Percentiles rank a stretch among this genome's conserved stretches.
phyloP scores from a whole-genome alignment of 1,140 invertebrate genomes.

The Ectropis grisescens region DNA sequence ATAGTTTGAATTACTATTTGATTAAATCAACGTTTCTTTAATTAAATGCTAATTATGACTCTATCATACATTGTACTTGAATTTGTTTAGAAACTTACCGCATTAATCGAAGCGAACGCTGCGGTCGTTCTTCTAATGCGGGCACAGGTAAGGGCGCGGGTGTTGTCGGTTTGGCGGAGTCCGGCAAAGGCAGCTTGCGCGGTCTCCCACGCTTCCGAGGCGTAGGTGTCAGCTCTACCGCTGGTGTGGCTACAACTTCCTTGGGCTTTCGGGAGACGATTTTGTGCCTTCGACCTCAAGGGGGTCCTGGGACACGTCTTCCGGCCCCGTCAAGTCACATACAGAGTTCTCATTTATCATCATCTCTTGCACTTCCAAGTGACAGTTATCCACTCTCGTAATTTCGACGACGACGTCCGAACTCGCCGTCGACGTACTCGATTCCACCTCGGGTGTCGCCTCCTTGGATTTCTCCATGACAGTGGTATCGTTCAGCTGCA shows the following conservation, averaged over 20 bases:
- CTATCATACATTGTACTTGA: too few relatives aligned
- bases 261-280: constrained; percentile 19
- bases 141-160: constrained; percentile 32
- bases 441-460: constrained; percentile 42
- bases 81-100: constrained; percentile 50
- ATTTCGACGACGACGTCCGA: constrained; percentile 33
- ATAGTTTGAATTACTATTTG: too few relatives aligned
- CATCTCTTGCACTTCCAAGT: constrained; percentile 47
- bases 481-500: constrained; percentile 40
- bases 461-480: constrained; percentile 36
- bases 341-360: constrained; percentile 60
- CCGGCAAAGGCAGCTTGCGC: constrained; percentile 53
- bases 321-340: constrained; percentile 42
- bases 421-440: constrained; percentile 52
- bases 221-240: constrained; percentile 42
- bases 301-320: constrained; percentile 60
- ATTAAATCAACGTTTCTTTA: too few relatives aligned
- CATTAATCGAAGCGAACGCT: constrained; percentile 53
- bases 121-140: constrained; percentile 58
- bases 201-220: constrained; percentile 65
- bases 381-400: constrained; percentile 28
- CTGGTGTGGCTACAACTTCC: constrained; percentile 28
- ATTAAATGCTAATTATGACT: too few relatives aligned
- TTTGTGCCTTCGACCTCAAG: constrained; percentile 48
- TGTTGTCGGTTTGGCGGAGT: constrained; percentile 33